A percentile compares a stretch with the other conserved stretches of the same genome.
These are phyloP conservation scores for Coptodon rendalli DNA, from an alignment of 2,113 vertebrate genomes.

Conservation along the genomic window DNA sequence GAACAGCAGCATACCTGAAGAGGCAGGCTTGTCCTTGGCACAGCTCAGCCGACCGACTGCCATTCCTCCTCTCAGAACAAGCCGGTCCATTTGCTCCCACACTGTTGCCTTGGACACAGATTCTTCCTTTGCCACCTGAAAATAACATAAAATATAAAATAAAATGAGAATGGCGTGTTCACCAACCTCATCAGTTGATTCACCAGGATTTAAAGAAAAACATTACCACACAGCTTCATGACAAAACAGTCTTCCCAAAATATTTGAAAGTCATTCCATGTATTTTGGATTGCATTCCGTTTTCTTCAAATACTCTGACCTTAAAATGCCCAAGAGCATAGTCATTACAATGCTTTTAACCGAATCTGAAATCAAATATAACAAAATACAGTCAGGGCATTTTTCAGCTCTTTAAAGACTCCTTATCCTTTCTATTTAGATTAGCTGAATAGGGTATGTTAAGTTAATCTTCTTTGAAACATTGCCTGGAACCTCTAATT, in stretches of 20 bases:
- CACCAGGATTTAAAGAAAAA: background rate
- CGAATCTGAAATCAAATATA: background rate
- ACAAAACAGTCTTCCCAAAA: background rate
- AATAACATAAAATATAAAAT: background rate
- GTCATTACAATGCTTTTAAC: background rate
- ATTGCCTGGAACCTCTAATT: conserved; percentile 54
- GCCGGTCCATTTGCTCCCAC: conserved; percentile 50
- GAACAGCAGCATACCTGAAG: conserved; percentile 69
- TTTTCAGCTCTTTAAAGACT: conserved; percentile 26
- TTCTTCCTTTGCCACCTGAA: conserved; percentile 60
- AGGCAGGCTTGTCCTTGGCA: conserved; percentile 85
- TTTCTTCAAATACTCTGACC: background rate
- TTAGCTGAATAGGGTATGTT: conserved; percentile 58
- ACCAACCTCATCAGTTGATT: background rate
- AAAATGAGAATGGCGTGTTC: background rate
- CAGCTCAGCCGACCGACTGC: conserved; percentile 56
- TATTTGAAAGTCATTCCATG: background rate
- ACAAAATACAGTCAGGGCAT: background rate
- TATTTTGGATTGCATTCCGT: background rate
- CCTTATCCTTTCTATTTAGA: conserved; percentile 70
- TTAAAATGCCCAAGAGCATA: background rate
- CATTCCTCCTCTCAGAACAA: conserved; percentile 73
- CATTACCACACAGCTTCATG: background rate
- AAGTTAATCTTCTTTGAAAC: conserved; percentile 47
- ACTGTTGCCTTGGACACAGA: conserved; percentile 67